Conservation (phyloP, 2,113 vertebrate genomes). For the Dipodomys spectabilis region DNA sequence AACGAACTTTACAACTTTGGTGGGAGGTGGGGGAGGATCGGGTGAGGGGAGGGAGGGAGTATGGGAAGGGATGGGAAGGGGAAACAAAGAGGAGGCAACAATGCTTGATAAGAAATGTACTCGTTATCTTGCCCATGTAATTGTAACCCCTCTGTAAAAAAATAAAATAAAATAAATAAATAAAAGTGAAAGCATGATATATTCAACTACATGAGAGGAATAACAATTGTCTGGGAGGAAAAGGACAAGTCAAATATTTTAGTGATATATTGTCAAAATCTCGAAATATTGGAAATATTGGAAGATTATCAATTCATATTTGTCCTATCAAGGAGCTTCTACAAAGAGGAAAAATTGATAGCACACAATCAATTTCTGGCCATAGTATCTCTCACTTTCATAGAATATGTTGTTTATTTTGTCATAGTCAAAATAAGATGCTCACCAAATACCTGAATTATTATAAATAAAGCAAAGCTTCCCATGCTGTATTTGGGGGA, state of each 20-base stretch:
- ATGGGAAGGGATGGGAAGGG: too few species aligned
- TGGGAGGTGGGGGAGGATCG: too few species aligned
- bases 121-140: too few species aligned
- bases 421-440: constrained; percentile 47
- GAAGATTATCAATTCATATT: constrained; percentile 55
- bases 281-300: constrained; percentile 4
- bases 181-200: neutral
- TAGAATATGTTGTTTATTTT: neutral
- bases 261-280: neutral
- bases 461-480: constrained; percentile 33
- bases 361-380: constrained; percentile 32
- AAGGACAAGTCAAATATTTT: constrained; percentile 45
- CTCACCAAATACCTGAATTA: neutral
- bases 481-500: neutral
- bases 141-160: too few species aligned
- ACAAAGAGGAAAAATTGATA: constrained; percentile 36
- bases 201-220: neutral
- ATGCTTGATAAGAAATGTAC: too few species aligned
- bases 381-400: constrained; percentile 36
- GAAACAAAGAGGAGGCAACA: too few species aligned
- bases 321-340: constrained; percentile 44
- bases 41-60: too few species aligned
- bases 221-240: constrained; percentile 34
- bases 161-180: too few species aligned
- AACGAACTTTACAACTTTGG: too few species aligned